Base-by-base conservation (phyloP, 2,113 vertebrate species). In the Zeus faber region DNA sequence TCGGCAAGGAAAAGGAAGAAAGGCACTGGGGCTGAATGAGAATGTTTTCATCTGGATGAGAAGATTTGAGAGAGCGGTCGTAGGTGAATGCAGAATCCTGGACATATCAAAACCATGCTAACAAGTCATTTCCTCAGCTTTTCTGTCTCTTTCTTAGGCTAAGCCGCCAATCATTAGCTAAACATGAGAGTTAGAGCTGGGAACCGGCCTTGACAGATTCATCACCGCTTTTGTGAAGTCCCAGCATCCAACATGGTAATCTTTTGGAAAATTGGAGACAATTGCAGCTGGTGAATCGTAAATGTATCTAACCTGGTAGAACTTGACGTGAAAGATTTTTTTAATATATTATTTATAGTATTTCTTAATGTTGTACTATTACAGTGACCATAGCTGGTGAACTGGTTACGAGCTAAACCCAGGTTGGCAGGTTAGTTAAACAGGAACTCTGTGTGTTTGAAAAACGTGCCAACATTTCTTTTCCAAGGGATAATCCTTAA, bases 11-110 rank as follows among this genome's bases (percentile, higher is more conserved):
- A 80, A 86, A 86, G 79, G 75, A 80, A 73, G 82, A 86, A 90
- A 89, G 77, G 76, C 81, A 80, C 78, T 58, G 65, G 51, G 79
- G 64, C 76, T 86, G 77, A 92, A 91, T 87, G 80, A 87, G 89
- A 92, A 91, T 92, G 91, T 91, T 93, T 92, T 93, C 82, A 90
- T 91, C 89, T 88, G 89, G 85, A 87, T 81, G 78, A 85, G 85
- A 82, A 85, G 85, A 81, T 87, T 86, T 81, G 73, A 79, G 75
- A 80, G 75, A 80, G 79, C 51, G 68, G 69, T 76, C 60, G 70
- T 76, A 64, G 82, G 78, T 80, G 81, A 88, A 86, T 79, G 79
- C 37, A 3, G 50, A 71, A 54, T 67, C 66, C 64, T 50, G 72
- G 79, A 85, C 82, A 44, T 79, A 76, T 81, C 82, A 79, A 80